A percentile compares a stretch with the other conserved stretches of the same genome.
These are phyloP conservation scores for Lordiphosa fenestrarum DNA, from an alignment of 2,888 invertebrate genomes.

Conservation along the genomic window DNA sequence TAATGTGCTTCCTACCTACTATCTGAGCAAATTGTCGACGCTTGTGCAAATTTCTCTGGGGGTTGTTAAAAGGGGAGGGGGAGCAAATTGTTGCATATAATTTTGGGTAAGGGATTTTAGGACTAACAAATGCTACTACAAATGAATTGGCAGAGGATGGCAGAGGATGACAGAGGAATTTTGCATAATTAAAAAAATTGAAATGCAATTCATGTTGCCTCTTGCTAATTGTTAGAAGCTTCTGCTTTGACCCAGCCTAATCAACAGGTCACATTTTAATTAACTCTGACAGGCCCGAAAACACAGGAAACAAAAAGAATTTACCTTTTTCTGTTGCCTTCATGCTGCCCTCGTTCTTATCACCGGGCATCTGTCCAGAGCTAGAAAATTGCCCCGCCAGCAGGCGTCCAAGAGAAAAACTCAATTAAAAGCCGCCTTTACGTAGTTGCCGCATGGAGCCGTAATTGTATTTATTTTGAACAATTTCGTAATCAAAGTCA, in stretches of 20 bases:
- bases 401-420: conserved; percentile 38
- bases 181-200: neutral
- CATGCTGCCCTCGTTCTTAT: conserved; percentile 12
- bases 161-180: neutral
- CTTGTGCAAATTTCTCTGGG: conserved; percentile 72
- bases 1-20: conserved; percentile 60
- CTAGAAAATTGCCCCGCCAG: conserved; percentile 37
- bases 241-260: conserved; percentile 28
- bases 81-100: conserved; percentile 3
- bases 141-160: no score
- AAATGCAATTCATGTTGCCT: no score
- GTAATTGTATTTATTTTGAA: conserved; percentile 73
- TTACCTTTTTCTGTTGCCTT: conserved; percentile 25
- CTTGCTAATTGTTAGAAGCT: no score
- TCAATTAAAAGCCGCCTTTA: conserved; percentile 62
- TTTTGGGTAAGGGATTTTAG: neutral
- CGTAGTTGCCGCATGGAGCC: conserved; percentile 37
- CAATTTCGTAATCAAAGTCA: conserved; percentile 72
- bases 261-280: conserved; percentile 63
- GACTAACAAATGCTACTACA: no score
- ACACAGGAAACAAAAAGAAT: conserved; percentile 38
- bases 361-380: conserved; percentile 28
- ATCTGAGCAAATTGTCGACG: conserved; percentile 72
- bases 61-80: conserved; percentile 59
- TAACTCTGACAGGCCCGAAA: conserved; percentile 47